Evolutionary conservation across 2,113 vertebrate species (phyloP).

Genomic region (Alces alces): DNA sequence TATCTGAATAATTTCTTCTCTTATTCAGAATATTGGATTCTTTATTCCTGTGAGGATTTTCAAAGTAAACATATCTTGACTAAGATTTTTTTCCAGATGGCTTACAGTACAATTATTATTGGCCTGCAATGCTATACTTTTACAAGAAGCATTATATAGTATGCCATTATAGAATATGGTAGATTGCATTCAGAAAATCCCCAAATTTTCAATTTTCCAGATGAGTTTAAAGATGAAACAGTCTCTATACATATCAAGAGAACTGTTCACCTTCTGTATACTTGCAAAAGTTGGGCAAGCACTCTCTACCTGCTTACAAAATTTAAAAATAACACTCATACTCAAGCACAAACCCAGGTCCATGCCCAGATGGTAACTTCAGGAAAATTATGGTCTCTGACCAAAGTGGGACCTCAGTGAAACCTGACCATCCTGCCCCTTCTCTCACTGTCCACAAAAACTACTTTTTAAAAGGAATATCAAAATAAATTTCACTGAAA

Average conservation of each 20-base stretch:
- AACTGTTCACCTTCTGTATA: background rate
- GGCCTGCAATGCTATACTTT: background rate
- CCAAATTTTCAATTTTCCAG: background rate
- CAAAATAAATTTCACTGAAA: slow-evolving; percentile 87
- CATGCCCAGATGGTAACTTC: background rate
- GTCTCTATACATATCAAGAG: background rate
- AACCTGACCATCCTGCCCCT: background rate
- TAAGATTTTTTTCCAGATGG: background rate
- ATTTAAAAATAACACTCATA: background rate
- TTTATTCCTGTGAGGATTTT: background rate
- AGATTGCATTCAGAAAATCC: background rate
- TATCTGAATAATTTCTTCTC: background rate
- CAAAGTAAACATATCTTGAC: background rate
- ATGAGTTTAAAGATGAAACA: background rate
- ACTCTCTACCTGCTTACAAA: background rate
- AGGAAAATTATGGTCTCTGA: background rate
- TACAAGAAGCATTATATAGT: background rate
- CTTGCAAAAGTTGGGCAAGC: background rate
- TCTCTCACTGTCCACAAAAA: background rate
- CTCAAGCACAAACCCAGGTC: background rate
- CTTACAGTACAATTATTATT: background rate
- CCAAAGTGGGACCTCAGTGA: background rate
- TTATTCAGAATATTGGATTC: background rate
- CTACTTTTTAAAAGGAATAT: slow-evolving; percentile 41
- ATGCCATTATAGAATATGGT: background rate